Percentiles rank a stretch among this genome's conserved stretches.
phyloP scores from a whole-genome alignment of 2,113 vertebrate genomes.

The Ictalurus punctatus region DNA sequence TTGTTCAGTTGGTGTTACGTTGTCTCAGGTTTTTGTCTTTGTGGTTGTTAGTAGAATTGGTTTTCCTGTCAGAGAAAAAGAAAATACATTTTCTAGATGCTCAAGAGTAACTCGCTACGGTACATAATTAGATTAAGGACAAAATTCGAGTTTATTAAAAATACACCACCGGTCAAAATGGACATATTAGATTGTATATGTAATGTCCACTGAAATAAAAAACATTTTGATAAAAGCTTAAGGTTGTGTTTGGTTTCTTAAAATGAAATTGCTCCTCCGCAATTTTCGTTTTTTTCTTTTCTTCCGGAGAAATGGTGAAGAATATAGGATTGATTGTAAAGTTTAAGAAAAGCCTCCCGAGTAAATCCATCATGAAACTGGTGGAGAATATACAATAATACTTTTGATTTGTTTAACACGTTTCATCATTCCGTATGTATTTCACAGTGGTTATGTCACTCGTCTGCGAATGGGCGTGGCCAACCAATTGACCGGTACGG shows the following conservation, averaged over 20 bases:
- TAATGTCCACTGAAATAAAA: neutral
- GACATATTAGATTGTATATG: neutral
- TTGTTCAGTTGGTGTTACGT: slow-evolving; percentile 92
- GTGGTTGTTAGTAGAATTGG: slow-evolving; percentile 99
- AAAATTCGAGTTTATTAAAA: neutral
- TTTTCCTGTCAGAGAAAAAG: slow-evolving; percentile 82
- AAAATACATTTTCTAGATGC: neutral
- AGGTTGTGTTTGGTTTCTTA: neutral
- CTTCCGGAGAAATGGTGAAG: neutral
- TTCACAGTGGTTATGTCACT: neutral
- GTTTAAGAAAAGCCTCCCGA: neutral
- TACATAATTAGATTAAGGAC: neutral
- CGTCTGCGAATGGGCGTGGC: neutral
- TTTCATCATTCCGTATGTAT: neutral
- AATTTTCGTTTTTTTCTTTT: neutral
- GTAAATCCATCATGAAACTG: neutral
- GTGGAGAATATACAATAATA: neutral
- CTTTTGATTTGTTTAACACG: neutral
- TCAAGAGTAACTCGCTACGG: neutral
- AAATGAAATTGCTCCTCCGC: neutral
- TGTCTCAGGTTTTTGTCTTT: slow-evolving; percentile 99
- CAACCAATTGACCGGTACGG: no score
- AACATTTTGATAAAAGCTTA: neutral
- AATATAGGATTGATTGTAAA: neutral
- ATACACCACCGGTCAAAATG: neutral